Percentiles rank a stretch among this genome's conserved stretches.
phyloP scores from a whole-genome alignment of 2,797 vertebrate genomes.

The Acrossocheilus fasciatus region DNA sequence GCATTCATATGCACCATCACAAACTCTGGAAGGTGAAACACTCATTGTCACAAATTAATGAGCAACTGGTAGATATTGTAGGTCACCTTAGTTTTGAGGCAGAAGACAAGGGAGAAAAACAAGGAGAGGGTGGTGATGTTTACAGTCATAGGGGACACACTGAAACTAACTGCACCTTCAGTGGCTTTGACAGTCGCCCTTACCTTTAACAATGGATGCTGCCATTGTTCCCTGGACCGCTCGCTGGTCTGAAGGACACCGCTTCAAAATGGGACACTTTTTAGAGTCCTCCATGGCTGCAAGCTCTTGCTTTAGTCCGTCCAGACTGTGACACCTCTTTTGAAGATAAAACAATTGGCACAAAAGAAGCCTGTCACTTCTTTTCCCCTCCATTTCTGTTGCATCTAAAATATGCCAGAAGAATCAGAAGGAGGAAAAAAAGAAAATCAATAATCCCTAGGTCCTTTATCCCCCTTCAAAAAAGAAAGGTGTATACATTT shows the following conservation, averaged over 20 bases:
- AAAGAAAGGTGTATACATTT: slow-evolving; percentile 1
- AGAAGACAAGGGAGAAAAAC: slow-evolving; percentile 5
- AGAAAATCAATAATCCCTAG: slow-evolving; percentile 51
- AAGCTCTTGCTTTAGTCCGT: slow-evolving; percentile 50
- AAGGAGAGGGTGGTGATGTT: not conserved
- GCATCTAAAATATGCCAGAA: slow-evolving; percentile 48
- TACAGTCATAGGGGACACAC: slow-evolving; percentile 6
- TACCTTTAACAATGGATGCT: slow-evolving; percentile 18
- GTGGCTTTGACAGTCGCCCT: slow-evolving; percentile 33
- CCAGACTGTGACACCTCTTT: slow-evolving; percentile 30
- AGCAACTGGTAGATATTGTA: slow-evolving; percentile 34
- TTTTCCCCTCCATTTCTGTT: slow-evolving; percentile 35
- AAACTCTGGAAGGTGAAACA: slow-evolving; percentile 24
- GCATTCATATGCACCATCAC: not conserved
- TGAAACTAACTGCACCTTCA: slow-evolving; percentile 3
- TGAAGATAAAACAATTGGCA: slow-evolving; percentile 55
- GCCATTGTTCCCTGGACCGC: slow-evolving; percentile 16
- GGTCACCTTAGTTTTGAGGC: slow-evolving; percentile 27
- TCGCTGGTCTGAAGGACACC: slow-evolving; percentile 49
- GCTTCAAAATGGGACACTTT: slow-evolving; percentile 49
- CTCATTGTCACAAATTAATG: slow-evolving; percentile 33
- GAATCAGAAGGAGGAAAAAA: slow-evolving; percentile 17
- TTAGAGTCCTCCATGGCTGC: slow-evolving; percentile 28
- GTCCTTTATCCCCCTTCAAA: slow-evolving; percentile 32
- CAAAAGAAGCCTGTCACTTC: slow-evolving; percentile 45